These are phyloP conservation scores for Chondrilla cf. caribensis DNA, from an alignment of 37 sponge, comb jelly and placozoan species.

Conservation along the genomic window DNA sequence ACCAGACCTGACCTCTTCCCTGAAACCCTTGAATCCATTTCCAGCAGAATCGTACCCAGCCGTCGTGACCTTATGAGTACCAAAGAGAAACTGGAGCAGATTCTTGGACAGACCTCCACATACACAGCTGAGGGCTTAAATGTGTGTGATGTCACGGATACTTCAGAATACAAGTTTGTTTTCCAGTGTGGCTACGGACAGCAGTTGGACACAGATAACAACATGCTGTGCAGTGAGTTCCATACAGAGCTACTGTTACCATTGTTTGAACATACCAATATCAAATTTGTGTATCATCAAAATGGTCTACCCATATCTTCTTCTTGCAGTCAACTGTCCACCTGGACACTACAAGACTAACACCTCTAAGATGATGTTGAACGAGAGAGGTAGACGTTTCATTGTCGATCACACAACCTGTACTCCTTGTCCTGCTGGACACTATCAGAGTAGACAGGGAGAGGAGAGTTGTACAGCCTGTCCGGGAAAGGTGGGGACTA, in stretches of 20 bases:
- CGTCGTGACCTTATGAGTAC: not conserved
- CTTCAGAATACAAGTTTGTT: not conserved
- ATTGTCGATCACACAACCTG: not conserved
- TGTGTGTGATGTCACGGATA: not conserved
- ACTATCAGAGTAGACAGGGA: not conserved
- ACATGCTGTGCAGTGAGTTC: constrained; percentile 6
- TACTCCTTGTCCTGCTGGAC: not conserved
- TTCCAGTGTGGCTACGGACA: constrained; percentile 7
- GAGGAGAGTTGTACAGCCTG: not conserved
- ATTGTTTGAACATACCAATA: not conserved
- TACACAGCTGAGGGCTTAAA: not conserved
- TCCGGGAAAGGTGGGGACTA: not conserved
- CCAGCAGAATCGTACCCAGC: not conserved
- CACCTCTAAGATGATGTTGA: not conserved
- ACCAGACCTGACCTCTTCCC: constrained; percentile 3
- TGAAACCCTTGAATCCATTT: not conserved
- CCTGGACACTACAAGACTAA: not conserved
- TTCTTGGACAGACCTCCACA: not conserved
- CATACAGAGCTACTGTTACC: not conserved
- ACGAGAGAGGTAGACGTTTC: not conserved
- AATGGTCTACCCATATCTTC: not conserved
- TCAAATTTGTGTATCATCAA: not conserved
- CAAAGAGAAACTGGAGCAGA: not conserved
- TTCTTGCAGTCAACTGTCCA: not conserved
- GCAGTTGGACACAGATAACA: not conserved